Conservation (phyloP, 2,113 vertebrate genomes). For the Trogon surrucura region DNA sequence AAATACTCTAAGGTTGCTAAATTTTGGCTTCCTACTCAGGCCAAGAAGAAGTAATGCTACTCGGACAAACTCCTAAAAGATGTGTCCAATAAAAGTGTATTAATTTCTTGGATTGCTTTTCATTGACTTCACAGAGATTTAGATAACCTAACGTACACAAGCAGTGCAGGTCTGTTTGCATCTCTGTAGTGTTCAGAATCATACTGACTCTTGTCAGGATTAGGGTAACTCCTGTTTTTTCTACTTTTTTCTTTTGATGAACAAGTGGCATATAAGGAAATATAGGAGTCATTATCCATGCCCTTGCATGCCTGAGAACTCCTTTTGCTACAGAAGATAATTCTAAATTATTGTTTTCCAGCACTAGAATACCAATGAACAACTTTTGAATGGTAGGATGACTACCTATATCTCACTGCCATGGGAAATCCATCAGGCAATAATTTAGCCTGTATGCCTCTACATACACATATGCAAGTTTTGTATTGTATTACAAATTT, state of each 20-base stretch:
- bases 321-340: conserved; percentile 35
- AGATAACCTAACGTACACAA: background rate
- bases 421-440: conserved; percentile 5
- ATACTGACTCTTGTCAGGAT: background rate
- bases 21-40: background rate
- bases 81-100: background rate
- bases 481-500: conserved; percentile 29
- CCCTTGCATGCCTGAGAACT: background rate
- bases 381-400: background rate
- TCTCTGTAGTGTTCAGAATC: background rate
- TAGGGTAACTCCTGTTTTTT: background rate
- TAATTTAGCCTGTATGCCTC: conserved; percentile 24
- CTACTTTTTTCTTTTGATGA: background rate
- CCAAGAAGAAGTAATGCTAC: background rate
- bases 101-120: background rate
- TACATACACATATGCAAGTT: background rate
- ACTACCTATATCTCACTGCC: conserved; percentile 12
- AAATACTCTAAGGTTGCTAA: background rate
- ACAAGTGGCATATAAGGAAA: background rate
- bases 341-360: conserved; percentile 28
- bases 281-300: background rate
- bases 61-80: background rate
- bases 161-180: background rate
- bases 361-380: background rate
- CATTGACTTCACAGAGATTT: background rate